Base-by-base conservation (phyloP, 2,113 vertebrate species). In the Platysternon megacephalum region DNA sequence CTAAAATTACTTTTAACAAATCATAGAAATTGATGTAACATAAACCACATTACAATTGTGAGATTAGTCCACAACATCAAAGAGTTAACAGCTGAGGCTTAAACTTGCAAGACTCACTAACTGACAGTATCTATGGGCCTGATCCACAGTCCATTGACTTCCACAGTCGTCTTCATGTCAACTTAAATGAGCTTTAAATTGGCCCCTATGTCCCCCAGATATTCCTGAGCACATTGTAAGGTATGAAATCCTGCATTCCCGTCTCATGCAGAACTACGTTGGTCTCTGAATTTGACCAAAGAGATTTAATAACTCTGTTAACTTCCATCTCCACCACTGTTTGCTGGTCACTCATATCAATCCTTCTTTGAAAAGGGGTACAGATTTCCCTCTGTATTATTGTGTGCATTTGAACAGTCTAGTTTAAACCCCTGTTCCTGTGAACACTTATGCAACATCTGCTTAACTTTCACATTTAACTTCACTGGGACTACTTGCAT, bases 1-100 rank as follows among this genome's bases (percentile, higher is more conserved):
- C 58, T 95, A 87, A 95, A 97, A 97, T 95, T 95, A 96, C 82
- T 94, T 98, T 98, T 96, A 78, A 92, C 87, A 95, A 95, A 97
- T 96, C 78, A 87, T 91, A 39, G 79, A 82, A 85, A 87, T 97
- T 95, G 49, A 92, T 80, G 55, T 90, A 74, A 82, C 49, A 3
- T 10, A 79, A 78, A 95, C 68, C 93, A 83, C 84, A 61, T 61
- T 84, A 39, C 28, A 48, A 26, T 17, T 8, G 86, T 44, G 95
- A 51, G 82, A 53, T 91, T 82, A 39, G 68, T 46, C 74, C 78
- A 3, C 35, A 2, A 56, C 22, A n/a, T 2, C 55, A 42, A 13
- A 51, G 82, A 48, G n/a, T 12, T 56, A 7, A 1, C 4, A 55
- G 68, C 86, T 5, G 0, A 42, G 79, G 82, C 6, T 0, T 3